Base-by-base conservation (phyloP, 2,113 vertebrate genomes). In the Ophthalmolycus amberensis region DNA sequence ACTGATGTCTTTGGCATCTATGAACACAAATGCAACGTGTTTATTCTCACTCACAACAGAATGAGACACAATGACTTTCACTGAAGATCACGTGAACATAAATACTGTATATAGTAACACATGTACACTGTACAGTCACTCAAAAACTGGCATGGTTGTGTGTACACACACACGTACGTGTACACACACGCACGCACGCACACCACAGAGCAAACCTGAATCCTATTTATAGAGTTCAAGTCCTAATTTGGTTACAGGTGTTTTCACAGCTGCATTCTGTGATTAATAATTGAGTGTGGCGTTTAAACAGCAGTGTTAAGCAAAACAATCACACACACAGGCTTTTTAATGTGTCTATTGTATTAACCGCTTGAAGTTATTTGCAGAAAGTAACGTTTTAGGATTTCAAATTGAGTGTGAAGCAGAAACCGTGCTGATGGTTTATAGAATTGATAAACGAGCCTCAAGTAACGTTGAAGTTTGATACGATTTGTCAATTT, bases 101-200 rank as follows among this genome's bases (percentile, higher is more conserved):
- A 3, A 1, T 12, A 11, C 52, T 25, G 50, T 56, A 4, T 54
- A 27, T 58, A 5, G 10, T 27, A 58, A 27, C 27, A 54, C 20
- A 25, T 50, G 16, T 50, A 20, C 48, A 50, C 2, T 50, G 48
- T 56, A 25, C n/a, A 56, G 52, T 56, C 52, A 10, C 52, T 56
- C 4, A 22, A 9, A 52, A 52, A 9, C 18, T 52, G 48, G 6
- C 52, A 56, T 56, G 25, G 54, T 11, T 27, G n/a, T 3, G 2
- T 0, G 0, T 0, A 29, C 29, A 29, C 29, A 29, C 29, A 29
- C 29, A 29, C 29, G 3, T 3, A 29, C 29, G 3, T 3, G 3
- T 3, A 29, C 29, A 29, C 29, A 29, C 29, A 29, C 29, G 3
- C 29, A 29, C 29, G 3, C 29, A 29, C 8, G 12, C 22, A 25